Evolutionary conservation across 2,888 invertebrate species (phyloP).

Genomic region (Drosophila subsilvestris): DNA sequence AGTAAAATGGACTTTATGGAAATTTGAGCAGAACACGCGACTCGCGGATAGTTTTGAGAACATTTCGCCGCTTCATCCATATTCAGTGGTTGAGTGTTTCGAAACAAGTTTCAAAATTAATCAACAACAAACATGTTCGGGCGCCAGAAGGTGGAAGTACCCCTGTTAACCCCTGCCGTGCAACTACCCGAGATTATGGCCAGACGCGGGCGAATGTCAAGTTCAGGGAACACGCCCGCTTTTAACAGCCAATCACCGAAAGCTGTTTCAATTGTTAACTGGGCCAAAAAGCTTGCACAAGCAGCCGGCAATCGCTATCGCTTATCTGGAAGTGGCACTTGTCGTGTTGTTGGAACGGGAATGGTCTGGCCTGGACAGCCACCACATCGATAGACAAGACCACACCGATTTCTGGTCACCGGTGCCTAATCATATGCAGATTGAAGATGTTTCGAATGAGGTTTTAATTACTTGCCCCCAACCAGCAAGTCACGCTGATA

Average conservation of each 20-base stretch:
- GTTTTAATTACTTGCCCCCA: constrained; percentile 42
- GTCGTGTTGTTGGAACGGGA: not conserved
- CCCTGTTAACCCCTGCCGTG: constrained; percentile 28
- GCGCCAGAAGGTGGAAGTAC: constrained; percentile 1
- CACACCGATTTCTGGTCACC: not conserved
- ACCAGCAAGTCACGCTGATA: constrained; percentile 53
- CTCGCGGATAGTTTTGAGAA: constrained; percentile 1
- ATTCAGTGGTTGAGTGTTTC: constrained; percentile 20
- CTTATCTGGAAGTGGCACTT: constrained; percentile 11
- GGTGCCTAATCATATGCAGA: constrained; percentile 55
- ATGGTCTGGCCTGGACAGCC: not conserved
- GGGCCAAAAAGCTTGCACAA: constrained; percentile 20
- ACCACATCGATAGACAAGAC: constrained; percentile 3
- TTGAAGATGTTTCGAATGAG: constrained; percentile 46
- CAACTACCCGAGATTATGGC: constrained; percentile 14
- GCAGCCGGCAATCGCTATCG: constrained; percentile 3
- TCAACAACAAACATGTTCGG: constrained; percentile 15
- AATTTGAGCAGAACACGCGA: constrained; percentile 42
- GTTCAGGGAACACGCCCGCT: constrained; percentile 39
- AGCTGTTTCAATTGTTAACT: constrained; percentile 12
- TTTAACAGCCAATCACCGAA: constrained; percentile 22
- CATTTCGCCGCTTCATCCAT: constrained; percentile 39
- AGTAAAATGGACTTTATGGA: constrained; percentile 7
- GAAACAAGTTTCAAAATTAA: constrained; percentile 43
- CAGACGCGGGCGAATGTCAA: constrained; percentile 32